A percentile compares a stretch with the other conserved stretches of the same genome.
phyloP scores from a whole-genome alignment of 1,140 invertebrate genomes.

The Euwallacea fornicatus region DNA sequence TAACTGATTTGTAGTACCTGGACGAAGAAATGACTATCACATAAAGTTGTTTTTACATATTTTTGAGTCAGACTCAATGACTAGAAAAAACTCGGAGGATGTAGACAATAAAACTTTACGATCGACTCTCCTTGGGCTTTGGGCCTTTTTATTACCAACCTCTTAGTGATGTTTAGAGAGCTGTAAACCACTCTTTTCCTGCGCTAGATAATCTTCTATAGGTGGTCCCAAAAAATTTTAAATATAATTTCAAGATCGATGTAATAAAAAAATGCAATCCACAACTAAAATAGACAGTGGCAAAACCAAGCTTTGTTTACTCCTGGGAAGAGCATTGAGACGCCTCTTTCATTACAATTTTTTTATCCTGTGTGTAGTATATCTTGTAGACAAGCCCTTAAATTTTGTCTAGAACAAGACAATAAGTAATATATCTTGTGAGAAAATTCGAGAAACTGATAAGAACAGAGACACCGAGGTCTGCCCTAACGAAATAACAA shows the following conservation, averaged over 20 bases:
- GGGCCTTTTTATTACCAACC: no score
- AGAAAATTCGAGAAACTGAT: conserved; percentile 31
- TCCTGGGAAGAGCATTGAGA: background rate
- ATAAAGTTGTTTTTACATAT: background rate
- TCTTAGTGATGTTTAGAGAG: no score
- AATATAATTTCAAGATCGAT: no score
- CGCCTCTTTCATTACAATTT: background rate
- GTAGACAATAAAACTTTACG: conserved; percentile 7
- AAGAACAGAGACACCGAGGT: conserved; percentile 30
- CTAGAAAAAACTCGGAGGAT: background rate
- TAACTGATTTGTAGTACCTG: no score
- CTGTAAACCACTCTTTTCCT: no score
- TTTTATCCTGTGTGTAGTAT: background rate
- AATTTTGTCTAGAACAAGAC: conserved; percentile 34
- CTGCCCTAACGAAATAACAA: conserved; percentile 33
- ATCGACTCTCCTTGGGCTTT: background rate
- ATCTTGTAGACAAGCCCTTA: conserved; percentile 20
- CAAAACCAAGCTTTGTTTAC: no score
- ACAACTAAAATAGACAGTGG: no score
- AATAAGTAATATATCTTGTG: conserved; percentile 33
- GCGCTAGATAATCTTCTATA: no score
- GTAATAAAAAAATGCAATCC: no score
- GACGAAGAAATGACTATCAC: no score
- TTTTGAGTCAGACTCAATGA: background rate
- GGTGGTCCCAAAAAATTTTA: no score